Conservation (phyloP, 2,797 vertebrate species). For the Lophotriccus pileatus region DNA sequence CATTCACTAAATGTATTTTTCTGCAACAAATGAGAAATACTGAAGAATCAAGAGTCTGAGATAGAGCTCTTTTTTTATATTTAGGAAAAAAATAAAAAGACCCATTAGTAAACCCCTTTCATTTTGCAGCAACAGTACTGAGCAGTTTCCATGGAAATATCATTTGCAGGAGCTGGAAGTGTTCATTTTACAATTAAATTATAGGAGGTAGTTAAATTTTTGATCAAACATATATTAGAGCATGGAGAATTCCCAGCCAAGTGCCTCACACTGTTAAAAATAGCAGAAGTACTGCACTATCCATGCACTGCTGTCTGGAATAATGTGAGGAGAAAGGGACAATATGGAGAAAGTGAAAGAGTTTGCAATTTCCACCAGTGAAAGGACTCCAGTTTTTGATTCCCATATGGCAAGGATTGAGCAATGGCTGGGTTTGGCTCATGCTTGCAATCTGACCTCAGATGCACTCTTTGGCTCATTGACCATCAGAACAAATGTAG, state of each 20-base stretch:
- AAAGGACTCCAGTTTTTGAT: neutral
- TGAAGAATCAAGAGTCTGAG: neutral
- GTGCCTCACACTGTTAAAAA: slow-evolving; percentile 3
- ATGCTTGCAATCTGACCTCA: neutral
- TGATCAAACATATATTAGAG: slow-evolving; percentile 60
- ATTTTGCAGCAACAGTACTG: neutral
- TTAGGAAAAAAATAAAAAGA: neutral
- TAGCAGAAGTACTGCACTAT: neutral
- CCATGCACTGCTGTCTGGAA: neutral
- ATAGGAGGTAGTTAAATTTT: slow-evolving; percentile 53
- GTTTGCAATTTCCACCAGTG: neutral
- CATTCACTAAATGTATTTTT: neutral
- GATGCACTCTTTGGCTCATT: neutral
- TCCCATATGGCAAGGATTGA: neutral
- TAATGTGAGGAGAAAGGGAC: neutral
- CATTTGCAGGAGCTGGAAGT: slow-evolving; percentile 2
- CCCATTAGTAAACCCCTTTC: neutral
- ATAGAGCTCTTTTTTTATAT: neutral
- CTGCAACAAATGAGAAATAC: neutral
- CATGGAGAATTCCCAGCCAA: slow-evolving; percentile 10
- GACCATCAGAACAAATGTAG: neutral
- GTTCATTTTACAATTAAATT: slow-evolving; percentile 62
- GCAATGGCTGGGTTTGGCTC: neutral
- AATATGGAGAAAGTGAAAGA: neutral
- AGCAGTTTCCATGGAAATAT: slow-evolving; percentile 69